A percentile compares a stretch with the other conserved stretches of the same genome.
Evolutionary conservation across 2,888 invertebrate genomes (phyloP).

Genomic region (Muschampia staudingeri): DNA sequence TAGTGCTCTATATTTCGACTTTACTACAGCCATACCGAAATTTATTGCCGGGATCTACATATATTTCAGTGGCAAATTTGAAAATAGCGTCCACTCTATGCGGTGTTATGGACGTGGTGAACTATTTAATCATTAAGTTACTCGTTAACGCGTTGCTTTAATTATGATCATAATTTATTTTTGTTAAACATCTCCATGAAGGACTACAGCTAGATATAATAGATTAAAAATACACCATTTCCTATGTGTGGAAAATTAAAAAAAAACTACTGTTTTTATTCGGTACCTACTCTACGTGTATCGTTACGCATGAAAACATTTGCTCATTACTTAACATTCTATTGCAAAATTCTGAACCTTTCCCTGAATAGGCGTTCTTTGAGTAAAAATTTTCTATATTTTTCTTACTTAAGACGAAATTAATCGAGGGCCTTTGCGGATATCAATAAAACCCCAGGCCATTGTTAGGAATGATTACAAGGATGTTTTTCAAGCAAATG

Average conservation of each 20-base stretch:
- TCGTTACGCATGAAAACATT: constrained; percentile 72
- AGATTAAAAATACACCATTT: constrained; percentile 6
- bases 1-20: constrained; percentile 54
- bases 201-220: background rate
- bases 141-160: constrained; percentile 37
- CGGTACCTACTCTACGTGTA: constrained; percentile 10
- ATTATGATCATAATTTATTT: constrained; percentile 3
- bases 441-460: constrained; percentile 87
- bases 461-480: constrained; percentile 89
- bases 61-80: constrained; percentile 53
- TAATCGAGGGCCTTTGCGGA: constrained; percentile 87
- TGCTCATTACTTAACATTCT: constrained; percentile 74
- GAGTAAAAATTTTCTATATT: constrained; percentile 72
- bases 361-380: constrained; percentile 75
- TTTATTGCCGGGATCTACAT: constrained; percentile 58
- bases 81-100: constrained; percentile 43
- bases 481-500: constrained; percentile 86
- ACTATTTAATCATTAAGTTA: constrained; percentile 43
- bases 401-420: constrained; percentile 85
- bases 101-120: constrained; percentile 42
- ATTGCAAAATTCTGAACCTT: constrained; percentile 75
- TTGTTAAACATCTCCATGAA: background rate
- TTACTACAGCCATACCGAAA: constrained; percentile 56
- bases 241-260: background rate
- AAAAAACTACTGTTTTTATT: background rate